These are phyloP conservation scores for Siderastrea siderea DNA, from an alignment of 92 coral and sea anemone species.

Conservation along the genomic window DNA sequence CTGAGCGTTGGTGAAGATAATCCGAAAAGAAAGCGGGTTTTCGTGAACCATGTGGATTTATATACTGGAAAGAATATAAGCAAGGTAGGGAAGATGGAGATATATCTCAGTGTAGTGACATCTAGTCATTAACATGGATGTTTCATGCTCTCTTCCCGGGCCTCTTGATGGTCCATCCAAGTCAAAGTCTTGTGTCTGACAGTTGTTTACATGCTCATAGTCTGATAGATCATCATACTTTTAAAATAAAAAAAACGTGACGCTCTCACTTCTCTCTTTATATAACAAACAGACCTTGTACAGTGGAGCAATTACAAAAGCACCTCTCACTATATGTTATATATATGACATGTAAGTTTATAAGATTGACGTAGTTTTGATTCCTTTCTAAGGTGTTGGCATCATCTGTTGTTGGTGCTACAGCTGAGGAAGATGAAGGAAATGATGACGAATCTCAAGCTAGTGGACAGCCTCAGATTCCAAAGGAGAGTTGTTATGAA, in stretches of 20 bases:
- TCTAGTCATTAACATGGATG: neutral
- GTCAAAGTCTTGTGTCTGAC: no score
- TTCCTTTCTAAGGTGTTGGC: conserved; percentile 71
- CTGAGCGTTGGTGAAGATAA: conserved; percentile 69
- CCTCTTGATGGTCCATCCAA: neutral
- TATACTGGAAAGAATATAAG: conserved; percentile 93
- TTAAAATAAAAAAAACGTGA: no score
- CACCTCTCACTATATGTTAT: no score
- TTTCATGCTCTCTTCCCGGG: neutral
- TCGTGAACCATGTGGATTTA: conserved; percentile 94
- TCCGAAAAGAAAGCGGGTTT: conserved; percentile 85
- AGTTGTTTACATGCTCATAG: no score
- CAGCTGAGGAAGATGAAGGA: conserved; percentile 88
- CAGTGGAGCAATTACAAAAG: no score
- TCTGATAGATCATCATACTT: no score
- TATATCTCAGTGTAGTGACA: neutral
- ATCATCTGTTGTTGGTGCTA: conserved; percentile 93
- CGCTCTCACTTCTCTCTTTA: no score
- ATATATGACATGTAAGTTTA: no score
- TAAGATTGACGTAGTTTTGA: neutral
- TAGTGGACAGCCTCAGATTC: conserved; percentile 82
- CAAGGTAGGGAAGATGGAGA: conserved; percentile 73
- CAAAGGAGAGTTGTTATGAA: conserved; percentile 89
- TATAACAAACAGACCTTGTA: no score
- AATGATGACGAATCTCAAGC: conserved; percentile 92